Base-by-base conservation (phyloP, 1,140 invertebrate species). In the Sitophilus oryzae region DNA sequence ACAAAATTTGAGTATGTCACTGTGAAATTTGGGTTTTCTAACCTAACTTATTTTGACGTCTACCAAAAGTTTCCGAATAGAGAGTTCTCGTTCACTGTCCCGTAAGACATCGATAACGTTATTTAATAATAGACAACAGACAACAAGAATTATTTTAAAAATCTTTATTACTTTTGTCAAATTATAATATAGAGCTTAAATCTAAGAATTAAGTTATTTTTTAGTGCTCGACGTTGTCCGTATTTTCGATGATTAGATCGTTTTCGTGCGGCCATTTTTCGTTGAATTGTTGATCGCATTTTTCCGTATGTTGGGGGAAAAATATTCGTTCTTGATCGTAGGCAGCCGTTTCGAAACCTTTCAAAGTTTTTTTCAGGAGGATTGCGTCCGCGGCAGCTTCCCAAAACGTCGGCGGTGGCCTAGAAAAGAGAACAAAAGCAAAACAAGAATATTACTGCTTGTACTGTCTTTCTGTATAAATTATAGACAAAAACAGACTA, bases 311-410 rank as follows among this genome's bases (percentile, higher is more conserved):
- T 8, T 19, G 22, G 1, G 41, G 11, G 35, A 30, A 45, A 36
- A 57, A 57, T 20, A 57, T 51, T 14, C 41, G n/a, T 11, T 52
- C 48, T 14, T 42, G 23, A 38, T 37, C 44, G n/a, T 15, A 20
- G 4, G 23, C 9, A 9, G 40, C 11, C 16, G 46, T 25, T 21
- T 58, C 60, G 37, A 59, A 30, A 6, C 23, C 25, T 25, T 62
- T 62, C 23, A 62, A 44, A 20, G 46, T 47, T 36, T 52, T 58
- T 34, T 54, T 53, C 15, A 61, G 54, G 6, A 65, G 16, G 19
- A 67, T 67, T 21, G 63, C 65, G 46, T 67, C 65, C 2, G 65
- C 65, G 11, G 65, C 65, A 43, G 64, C 63, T 45, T 67, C 65
- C 65, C 65, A 67, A 20, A 65, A 64, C 36, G 66, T 66, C 19